phyloP scores from a whole-genome alignment of 2,797 vertebrate species.

The Myripristis jacobus region DNA sequence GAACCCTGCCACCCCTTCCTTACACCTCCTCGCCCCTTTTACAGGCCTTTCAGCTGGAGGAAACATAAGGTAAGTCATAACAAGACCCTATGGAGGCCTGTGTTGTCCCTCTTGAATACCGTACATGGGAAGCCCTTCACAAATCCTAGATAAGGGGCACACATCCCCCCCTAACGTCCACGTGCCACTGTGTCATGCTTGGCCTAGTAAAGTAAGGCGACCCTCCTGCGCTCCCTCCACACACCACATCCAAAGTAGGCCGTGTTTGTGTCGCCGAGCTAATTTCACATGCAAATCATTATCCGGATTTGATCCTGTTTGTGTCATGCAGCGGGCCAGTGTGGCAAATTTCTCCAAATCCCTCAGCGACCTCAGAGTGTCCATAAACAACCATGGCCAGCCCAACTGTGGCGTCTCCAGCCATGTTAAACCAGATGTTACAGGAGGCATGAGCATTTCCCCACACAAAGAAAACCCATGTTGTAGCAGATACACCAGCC shows the following conservation, averaged over 20 bases:
- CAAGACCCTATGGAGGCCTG: slow-evolving; percentile 25
- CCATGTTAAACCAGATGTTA: slow-evolving; percentile 65
- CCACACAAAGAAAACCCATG: slow-evolving; percentile 43
- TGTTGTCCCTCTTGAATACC: slow-evolving; percentile 14
- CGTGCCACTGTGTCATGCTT: slow-evolving; percentile 20
- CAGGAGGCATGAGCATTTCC: slow-evolving; percentile 51
- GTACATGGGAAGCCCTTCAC: slow-evolving; percentile 3
- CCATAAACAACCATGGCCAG: slow-evolving; percentile 54
- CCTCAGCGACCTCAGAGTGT: slow-evolving; percentile 58
- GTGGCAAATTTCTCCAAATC: slow-evolving; percentile 44
- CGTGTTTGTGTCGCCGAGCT: slow-evolving; percentile 20
- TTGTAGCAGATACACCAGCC: slow-evolving; percentile 40
- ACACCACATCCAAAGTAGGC: slow-evolving; percentile 21
- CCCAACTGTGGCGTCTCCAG: slow-evolving; percentile 35
- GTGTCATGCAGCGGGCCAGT: slow-evolving; percentile 41
- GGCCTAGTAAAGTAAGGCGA: slow-evolving; percentile 22
- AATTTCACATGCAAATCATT: slow-evolving; percentile 66
- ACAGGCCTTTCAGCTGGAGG: slow-evolving; percentile 12
- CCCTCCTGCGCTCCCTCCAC: slow-evolving; percentile 10
- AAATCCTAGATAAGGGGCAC: slow-evolving; percentile 11
- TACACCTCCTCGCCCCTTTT: slow-evolving; percentile 16
- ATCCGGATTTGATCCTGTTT: slow-evolving; percentile 44
- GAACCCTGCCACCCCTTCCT: slow-evolving; percentile 40
- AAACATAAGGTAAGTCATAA: slow-evolving; percentile 24
- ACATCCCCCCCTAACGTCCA: slow-evolving; percentile 21